A percentile compares a stretch with the other conserved stretches of the same genome.
These are phyloP conservation scores for Pantherophis vulpinus DNA, from an alignment of 2,797 vertebrate species.

Conservation along the genomic window DNA sequence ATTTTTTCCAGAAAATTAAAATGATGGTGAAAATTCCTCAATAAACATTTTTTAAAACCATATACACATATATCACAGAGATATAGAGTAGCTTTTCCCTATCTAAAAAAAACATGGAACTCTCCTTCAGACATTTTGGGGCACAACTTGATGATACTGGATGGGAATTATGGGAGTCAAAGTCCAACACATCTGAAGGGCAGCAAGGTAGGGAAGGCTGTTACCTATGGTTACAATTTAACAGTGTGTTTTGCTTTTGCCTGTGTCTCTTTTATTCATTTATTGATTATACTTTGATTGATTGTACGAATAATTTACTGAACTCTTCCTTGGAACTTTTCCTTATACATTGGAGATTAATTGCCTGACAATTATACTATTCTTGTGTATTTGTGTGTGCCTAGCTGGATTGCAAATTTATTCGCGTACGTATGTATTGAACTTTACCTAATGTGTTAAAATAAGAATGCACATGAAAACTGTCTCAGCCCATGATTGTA, in stretches of 20 bases:
- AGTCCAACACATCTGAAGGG: not conserved
- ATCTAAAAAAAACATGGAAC: not conserved
- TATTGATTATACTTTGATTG: not conserved
- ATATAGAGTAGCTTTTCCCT: not conserved
- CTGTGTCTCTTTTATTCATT: not conserved
- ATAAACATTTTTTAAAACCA: not conserved
- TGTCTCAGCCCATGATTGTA: not conserved
- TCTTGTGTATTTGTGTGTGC: not conserved
- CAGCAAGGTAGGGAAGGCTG: not conserved
- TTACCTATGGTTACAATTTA: not conserved
- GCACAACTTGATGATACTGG: not conserved
- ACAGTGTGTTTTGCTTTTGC: not conserved
- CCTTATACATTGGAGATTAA: not conserved
- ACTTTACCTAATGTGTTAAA: not conserved
- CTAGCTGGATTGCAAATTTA: not conserved
- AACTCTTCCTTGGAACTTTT: not conserved
- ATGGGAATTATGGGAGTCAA: not conserved
- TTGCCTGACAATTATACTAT: not conserved
- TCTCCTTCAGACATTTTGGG: not conserved
- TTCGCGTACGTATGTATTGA: not conserved
- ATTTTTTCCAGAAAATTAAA: not conserved
- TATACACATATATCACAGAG: not conserved
- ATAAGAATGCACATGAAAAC: not conserved
- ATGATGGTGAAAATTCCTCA: not conserved
- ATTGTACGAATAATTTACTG: not conserved